Percentiles rank a stretch among this genome's conserved stretches.
phyloP scores from a whole-genome alignment of 2,797 vertebrate genomes.

The Carapus acus region DNA sequence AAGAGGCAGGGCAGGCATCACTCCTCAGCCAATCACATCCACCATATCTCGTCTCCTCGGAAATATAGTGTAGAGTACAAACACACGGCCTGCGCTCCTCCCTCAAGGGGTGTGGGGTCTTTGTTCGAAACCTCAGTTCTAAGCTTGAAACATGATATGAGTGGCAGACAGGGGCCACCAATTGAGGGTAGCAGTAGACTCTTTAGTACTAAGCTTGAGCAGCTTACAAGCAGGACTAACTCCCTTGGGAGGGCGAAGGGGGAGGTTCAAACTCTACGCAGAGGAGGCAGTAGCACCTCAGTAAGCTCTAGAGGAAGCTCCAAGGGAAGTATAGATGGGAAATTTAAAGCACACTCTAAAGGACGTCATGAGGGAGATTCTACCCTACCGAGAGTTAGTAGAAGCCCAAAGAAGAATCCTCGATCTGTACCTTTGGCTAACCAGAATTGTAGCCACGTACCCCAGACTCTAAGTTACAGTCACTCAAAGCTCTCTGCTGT shows the following conservation, averaged over 20 bases:
- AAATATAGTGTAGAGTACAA: constrained; percentile 81
- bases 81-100: constrained; percentile 64
- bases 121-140: constrained; percentile 61
- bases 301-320: constrained; percentile 72
- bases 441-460: constrained; percentile 31
- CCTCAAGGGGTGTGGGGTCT: constrained; percentile 60
- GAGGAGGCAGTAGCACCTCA: constrained; percentile 78
- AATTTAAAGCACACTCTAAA: constrained; percentile 47
- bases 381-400: constrained; percentile 79
- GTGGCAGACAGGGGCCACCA: constrained; percentile 69
- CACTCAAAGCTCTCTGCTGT: constrained; percentile 85
- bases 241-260: constrained; percentile 77
- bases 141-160: constrained; percentile 64
- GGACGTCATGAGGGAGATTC: constrained; percentile 70
- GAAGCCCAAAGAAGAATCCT: constrained; percentile 76
- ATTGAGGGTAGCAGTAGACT: constrained; percentile 79
- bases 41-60: constrained; percentile 72
- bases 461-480: constrained; percentile 71
- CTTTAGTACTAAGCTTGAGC: constrained; percentile 88
- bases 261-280: constrained; percentile 78
- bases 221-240: constrained; percentile 80
- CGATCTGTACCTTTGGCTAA: constrained; percentile 71
- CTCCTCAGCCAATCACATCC: constrained; percentile 68
- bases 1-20: constrained; percentile 76
- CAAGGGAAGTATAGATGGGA: constrained; percentile 64